These are phyloP conservation scores for Chrysolina haemoptera DNA, from an alignment of 2,888 invertebrate genomes.

Conservation along the genomic window DNA sequence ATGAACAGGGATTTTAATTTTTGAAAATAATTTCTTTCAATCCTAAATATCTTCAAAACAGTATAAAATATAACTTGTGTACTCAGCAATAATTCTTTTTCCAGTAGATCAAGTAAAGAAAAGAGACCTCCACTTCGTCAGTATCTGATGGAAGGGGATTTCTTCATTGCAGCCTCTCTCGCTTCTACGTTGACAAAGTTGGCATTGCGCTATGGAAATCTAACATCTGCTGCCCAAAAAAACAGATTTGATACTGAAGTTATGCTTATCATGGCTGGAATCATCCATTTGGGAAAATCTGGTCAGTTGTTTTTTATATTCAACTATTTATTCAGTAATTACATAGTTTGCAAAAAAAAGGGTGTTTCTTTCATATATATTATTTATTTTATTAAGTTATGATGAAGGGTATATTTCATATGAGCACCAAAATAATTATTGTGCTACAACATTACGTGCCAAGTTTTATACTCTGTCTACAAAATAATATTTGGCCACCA, in stretches of 20 bases:
- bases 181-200: constrained; percentile 94
- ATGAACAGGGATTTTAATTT: too few relatives aligned
- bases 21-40: too few relatives aligned
- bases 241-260: constrained; percentile 83
- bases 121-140: constrained; percentile 86
- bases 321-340: not conserved
- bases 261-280: constrained; percentile 89
- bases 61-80: too few relatives aligned
- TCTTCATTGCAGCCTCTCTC: constrained; percentile 94
- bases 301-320: constrained; percentile 66
- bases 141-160: constrained; percentile 94
- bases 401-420: too few relatives aligned
- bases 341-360: too few relatives aligned
- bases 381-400: too few relatives aligned
- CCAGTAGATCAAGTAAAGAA: constrained; percentile 75
- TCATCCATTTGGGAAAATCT: constrained; percentile 89
- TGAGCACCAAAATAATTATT: too few relatives aligned
- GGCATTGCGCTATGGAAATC: constrained; percentile 79
- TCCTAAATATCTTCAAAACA: too few relatives aligned
- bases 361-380: too few relatives aligned
- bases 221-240: constrained; percentile 66
- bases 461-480: too few relatives aligned
- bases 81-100: constrained; percentile 5
- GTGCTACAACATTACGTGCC: too few relatives aligned
- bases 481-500: too few relatives aligned